phyloP scores from a whole-genome alignment of 2,113 vertebrate species.

The Collichthys lucidus region DNA sequence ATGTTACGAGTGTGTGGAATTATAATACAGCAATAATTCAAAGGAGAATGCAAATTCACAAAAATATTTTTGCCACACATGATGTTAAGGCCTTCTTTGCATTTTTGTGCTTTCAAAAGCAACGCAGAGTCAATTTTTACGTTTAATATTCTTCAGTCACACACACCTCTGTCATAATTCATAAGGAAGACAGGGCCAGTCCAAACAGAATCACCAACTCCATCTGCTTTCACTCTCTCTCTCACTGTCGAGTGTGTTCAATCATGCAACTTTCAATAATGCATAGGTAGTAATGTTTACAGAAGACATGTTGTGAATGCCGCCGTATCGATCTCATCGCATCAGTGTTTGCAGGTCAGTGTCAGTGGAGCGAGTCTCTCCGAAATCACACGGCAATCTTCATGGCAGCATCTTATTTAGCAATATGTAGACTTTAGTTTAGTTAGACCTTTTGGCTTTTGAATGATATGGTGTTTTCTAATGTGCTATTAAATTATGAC shows the following conservation, averaged over 20 bases:
- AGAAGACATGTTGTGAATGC: not conserved
- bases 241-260: not conserved
- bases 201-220: conserved; percentile 9
- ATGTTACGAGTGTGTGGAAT: conserved; percentile 41
- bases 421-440: not conserved
- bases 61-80: not conserved
- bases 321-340: not conserved
- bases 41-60: conserved; percentile 31
- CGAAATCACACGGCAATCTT: not conserved
- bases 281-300: conserved; percentile 9
- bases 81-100: not conserved
- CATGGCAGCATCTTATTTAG: not conserved
- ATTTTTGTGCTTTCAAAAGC: conserved; percentile 1
- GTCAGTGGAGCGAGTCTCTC: not conserved
- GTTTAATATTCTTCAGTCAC: conserved; percentile 4
- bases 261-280: conserved; percentile 12
- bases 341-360: conserved; percentile 3
- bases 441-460: not conserved
- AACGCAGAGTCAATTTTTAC: not conserved
- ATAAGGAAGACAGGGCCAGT: not conserved
- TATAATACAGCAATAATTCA: conserved; percentile 23
- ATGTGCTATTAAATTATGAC: not conserved
- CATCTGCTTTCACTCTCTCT: not conserved
- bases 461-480: not conserved
- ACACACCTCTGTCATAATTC: conserved; percentile 13